Percentiles rank a stretch among this genome's conserved stretches.
phyloP scores from a whole-genome alignment of 2,888 invertebrate species.

The Phrixothrix hirtus region DNA sequence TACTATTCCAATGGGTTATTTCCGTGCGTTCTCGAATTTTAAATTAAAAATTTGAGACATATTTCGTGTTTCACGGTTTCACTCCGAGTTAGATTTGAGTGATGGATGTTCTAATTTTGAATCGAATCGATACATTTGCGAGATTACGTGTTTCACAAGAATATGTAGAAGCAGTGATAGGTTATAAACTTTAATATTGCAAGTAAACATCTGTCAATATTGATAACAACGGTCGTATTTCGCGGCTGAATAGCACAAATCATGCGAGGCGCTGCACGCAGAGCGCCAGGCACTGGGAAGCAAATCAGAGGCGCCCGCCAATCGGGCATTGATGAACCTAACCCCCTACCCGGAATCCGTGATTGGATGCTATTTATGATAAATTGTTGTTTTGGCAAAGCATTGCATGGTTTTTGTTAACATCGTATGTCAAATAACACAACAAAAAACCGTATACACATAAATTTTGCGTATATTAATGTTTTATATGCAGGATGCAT shows the following conservation, averaged over 20 bases:
- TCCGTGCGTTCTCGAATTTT: neutral
- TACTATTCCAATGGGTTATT: neutral
- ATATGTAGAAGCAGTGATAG: conserved; percentile 26
- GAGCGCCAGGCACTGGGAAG: conserved; percentile 44
- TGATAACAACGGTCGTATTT: conserved; percentile 40
- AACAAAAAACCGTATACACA: conserved; percentile 12
- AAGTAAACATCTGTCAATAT: conserved; percentile 40
- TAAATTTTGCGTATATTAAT: conserved; percentile 8
- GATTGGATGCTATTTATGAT: conserved; percentile 44
- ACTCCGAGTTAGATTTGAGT: neutral
- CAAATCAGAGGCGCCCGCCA: conserved; percentile 44
- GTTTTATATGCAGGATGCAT: conserved; percentile 2
- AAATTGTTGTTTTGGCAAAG: conserved; percentile 37
- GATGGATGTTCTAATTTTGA: conserved; percentile 10
- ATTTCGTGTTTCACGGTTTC: neutral
- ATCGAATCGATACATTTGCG: conserved; percentile 10
- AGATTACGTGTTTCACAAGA: conserved; percentile 22
- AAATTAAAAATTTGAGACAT: neutral
- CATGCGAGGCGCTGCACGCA: conserved; percentile 44
- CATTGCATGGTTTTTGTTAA: conserved; percentile 20
- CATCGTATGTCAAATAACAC: conserved; percentile 14
- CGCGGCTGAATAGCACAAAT: conserved; percentile 43
- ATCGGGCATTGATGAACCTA: conserved; percentile 39
- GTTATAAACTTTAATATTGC: conserved; percentile 31
- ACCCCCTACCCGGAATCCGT: conserved; percentile 35